Evolutionary conservation across 37 sponge, comb jelly and placozoan species (phyloP), one percentile per base, ranked within the genome.

Genomic region (Amphimedon queenslandica): DNA sequence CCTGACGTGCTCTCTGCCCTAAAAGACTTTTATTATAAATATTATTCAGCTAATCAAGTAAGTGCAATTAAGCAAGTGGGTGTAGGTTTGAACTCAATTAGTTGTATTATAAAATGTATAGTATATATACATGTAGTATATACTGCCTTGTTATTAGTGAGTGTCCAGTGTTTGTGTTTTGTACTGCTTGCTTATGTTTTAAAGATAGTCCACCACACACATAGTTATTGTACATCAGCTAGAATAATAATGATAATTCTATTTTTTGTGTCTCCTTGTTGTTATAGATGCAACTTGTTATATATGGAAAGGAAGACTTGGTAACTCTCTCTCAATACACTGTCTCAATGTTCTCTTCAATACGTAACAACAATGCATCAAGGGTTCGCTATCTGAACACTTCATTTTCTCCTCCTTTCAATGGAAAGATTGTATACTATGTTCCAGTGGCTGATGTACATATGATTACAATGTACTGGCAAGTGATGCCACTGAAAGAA

Each of bases 231-330:
- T n/a, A n/a, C n/a, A n/a, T n/a, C n/a, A n/a, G n/a, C n/a, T 37
- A 67, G 40, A 36, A 40, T 40, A 36, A 33, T 34, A 21, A 28
- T 13, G 18, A 67, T 34, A 67, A n/a, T n/a, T n/a, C n/a, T n/a
- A 34, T 36, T 67, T 21, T 28, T 70, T 70, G 55, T 70, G 29
- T 30, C 39, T 51, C 39, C 47, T 72, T 18, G 41, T 67, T 61
- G 24, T 34, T 43, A 34, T 79, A 90, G 93, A 90, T 96, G 91
- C 82, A 89, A 42, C 80, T 92, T 16, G 97, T 78, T 10, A 63
- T 96, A 10, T 87, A 86, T 63, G 97, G 93, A 0, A 76, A 71
- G 2, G 88, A 92, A 31, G 41, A 75, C 40, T 20, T 87, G 21
- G 64, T 72, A 36, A 74, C 69, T 27, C 80, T 96, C 18, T 11